Evolutionary conservation across 2,113 vertebrate species (phyloP).

Genomic region (Crotophaga sulcirostris): DNA sequence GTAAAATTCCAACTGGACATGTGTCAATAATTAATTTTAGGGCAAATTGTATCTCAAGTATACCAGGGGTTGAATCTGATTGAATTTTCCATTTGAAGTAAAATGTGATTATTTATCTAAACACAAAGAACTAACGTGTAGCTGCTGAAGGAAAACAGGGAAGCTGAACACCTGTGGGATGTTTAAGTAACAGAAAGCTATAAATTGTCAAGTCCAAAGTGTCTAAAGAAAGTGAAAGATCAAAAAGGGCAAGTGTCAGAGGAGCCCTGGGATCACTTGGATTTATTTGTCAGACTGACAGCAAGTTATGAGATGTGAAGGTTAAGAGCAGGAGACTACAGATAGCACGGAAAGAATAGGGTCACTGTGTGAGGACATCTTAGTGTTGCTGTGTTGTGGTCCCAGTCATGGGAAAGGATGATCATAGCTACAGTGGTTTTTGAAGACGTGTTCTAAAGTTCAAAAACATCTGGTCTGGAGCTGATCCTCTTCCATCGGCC

Average conservation of each 20-base stretch:
- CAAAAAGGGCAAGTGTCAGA: neutral
- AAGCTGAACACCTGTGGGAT: neutral
- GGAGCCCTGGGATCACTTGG: neutral
- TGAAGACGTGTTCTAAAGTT: neutral
- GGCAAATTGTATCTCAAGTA: neutral
- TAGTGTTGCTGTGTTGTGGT: neutral
- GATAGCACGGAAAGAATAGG: neutral
- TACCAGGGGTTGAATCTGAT: neutral
- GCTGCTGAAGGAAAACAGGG: neutral
- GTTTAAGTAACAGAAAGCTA: neutral
- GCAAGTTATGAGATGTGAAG: neutral
- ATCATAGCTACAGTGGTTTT: neutral
- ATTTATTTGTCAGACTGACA: neutral
- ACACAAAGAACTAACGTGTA: neutral
- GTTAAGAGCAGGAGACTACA: neutral
- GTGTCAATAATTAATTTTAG: constrained; percentile 19
- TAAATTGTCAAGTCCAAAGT: neutral
- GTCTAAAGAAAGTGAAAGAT: neutral
- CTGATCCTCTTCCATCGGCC: neutral
- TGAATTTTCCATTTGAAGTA: neutral
- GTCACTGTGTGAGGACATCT: neutral
- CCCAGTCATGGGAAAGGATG: neutral
- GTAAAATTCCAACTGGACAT: constrained; percentile 15
- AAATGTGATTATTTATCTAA: neutral
- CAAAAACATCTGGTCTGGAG: neutral